Conservation (phyloP, 1,140 invertebrate genomes). For the Drosophila busckii region DNA sequence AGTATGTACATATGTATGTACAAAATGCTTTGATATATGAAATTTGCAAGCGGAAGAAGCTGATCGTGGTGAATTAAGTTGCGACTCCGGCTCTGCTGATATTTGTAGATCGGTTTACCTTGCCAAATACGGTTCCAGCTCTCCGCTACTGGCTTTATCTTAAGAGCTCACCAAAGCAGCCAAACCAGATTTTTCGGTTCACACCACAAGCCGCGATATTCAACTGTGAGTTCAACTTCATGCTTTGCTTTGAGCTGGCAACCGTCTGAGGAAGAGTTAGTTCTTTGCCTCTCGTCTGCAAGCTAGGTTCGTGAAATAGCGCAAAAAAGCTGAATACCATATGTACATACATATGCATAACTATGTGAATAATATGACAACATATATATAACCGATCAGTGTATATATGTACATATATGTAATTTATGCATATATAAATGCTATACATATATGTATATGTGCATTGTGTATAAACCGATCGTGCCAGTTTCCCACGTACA, state of each 20-base stretch:
- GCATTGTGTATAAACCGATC: no score
- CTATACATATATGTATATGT: no score
- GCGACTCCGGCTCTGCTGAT: not conserved
- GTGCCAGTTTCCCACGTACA: no score
- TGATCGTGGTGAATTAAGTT: not conserved
- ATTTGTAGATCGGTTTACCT: not conserved
- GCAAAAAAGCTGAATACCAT: slow-evolving; percentile 1
- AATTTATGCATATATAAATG: no score
- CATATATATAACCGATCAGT: not conserved
- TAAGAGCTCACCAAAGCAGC: slow-evolving; percentile 23
- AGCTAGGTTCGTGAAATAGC: slow-evolving; percentile 33
- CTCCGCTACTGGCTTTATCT: not conserved
- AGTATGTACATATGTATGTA: no score
- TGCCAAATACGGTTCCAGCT: not conserved
- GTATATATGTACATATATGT: no score
- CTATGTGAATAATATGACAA: not conserved
- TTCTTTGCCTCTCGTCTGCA: slow-evolving; percentile 51
- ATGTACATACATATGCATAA: not conserved
- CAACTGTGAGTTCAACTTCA: not conserved
- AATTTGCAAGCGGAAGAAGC: no score
- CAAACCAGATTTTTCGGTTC: slow-evolving; percentile 30
- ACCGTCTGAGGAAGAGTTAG: slow-evolving; percentile 40
- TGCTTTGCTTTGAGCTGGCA: slow-evolving; percentile 16
- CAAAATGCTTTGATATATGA: no score
- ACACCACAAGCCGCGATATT: not conserved